Evolutionary conservation across 2,797 vertebrate species (phyloP).

Genomic region (Acipenser ruthenus): DNA sequence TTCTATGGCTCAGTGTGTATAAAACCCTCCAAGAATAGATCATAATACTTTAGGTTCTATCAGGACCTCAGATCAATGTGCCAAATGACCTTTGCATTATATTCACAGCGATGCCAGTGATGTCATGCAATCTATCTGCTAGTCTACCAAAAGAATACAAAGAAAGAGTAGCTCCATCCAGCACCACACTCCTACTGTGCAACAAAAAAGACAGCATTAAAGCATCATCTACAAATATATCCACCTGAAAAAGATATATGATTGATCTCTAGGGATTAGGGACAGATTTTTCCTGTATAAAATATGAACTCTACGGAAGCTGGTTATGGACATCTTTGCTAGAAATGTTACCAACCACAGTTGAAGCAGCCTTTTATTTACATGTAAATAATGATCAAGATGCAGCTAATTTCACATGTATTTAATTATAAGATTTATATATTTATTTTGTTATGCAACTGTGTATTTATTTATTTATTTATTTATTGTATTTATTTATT

Average conservation of each 20-base stretch:
- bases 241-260: constrained; percentile 46
- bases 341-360: constrained; percentile 31
- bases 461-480: too few relatives aligned
- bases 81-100: constrained; percentile 64
- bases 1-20: constrained; percentile 61
- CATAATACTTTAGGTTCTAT: constrained; percentile 55
- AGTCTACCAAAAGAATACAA: constrained; percentile 56
- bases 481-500: too few relatives aligned
- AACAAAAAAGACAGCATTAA: constrained; percentile 58
- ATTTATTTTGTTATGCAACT: too few relatives aligned
- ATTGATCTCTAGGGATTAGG: constrained; percentile 50
- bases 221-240: constrained; percentile 60
- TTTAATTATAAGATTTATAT: too few relatives aligned
- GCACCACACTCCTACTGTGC: constrained; percentile 54
- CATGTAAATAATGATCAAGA: too few relatives aligned
- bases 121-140: constrained; percentile 65
- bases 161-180: constrained; percentile 51
- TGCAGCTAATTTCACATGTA: too few relatives aligned
- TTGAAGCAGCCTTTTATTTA: constrained; percentile 42
- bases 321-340: too few relatives aligned
- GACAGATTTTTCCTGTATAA: constrained; percentile 27
- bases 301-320: constrained; percentile 9
- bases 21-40: constrained; percentile 54
- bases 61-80: constrained; percentile 65
- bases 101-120: constrained; percentile 53